Evolutionary conservation across 1,140 invertebrate genomes (phyloP), one percentile per base, ranked within the genome.

Genomic region (Formica exsecta): DNA sequence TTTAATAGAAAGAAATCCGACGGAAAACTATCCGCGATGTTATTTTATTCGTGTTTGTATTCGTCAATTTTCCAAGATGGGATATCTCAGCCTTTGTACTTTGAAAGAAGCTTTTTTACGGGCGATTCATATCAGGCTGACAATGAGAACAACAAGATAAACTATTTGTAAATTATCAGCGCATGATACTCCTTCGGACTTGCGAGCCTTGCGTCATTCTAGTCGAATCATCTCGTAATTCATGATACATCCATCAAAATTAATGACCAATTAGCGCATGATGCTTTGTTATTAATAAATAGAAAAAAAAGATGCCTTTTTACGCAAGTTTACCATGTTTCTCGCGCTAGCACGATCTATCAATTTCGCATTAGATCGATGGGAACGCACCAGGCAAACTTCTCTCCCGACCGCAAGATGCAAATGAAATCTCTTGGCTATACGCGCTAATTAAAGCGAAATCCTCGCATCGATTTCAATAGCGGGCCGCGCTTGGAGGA

Each of bases 361-460:
- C 59, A 68, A 77, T 54, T 80, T 70, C n/a, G 9, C 11, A 19
- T 1, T 32, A 22, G 73, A 66, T 77, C 44, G 81, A 54, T 54
- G 73, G 13, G 32, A 83, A 48, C 44, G 70, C 41, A 48, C 13
- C 38, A n/a, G 29, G 7, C 70, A 76, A 61, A n/a, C 22, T 74
- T 73, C 41, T 73, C 57, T 74, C 22, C 25, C n/a, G 57, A 62
- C 38, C 41, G 54, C 54, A 83, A 73, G 68, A 83, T 80, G 75
- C 38, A 84, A 84, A 87, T 73, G 44, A 68, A 87, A 74, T 70
- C 76, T 54, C 19, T 5, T 61, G 41, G 22, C 75, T 65, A 8
- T 36, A 51, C 65, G 57, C 44, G 80, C 79, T 90, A 91, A 91
- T 91, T 91, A 90, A 90, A 77, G 75, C 51, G 57, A 75, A 83